Evolutionary conservation across 2,888 invertebrate genomes (phyloP), one percentile per base, ranked within the genome.

Genomic region (Dorcus hopei): DNA sequence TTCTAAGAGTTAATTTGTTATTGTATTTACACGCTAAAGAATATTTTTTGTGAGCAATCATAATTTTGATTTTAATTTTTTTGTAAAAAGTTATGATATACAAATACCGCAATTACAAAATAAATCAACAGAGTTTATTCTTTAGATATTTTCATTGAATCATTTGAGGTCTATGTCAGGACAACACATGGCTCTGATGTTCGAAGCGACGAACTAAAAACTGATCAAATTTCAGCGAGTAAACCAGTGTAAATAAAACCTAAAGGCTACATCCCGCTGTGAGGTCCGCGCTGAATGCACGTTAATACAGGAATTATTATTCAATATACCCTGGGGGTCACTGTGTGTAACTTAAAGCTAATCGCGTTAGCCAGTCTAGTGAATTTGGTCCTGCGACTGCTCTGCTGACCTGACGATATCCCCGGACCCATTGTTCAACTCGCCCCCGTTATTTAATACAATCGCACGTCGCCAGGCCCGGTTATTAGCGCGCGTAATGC

Each of bases 291-390:
- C 26, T 33, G 26, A 33, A 60, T 53, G 52, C 56, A 49, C 40
- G 38, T 54, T 58, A 50, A 56, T 43, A 54, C 52, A 62, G 38
- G 52, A 58, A 58, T 62, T 62, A 61, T 62, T 61, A 53, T 52
- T 43, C 58, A 58, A 58, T 60, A 52, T 58, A 55, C 45, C 45
- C 50, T 54, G 58, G 58, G 52, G 52, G 51, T 16, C 38, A 38
- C 38, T 63, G 45, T 59, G 50, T 57, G 59, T 63, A 63, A 63
- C 57, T 63, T 57, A 55, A 59, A 52, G 59, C 61, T 63, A 63
- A 63, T 63, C 61, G 55, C 40, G 57, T 63, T 59, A 63, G 48
- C 48, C 59, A 61, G 63, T 63, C 61, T 61, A 58, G 56, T 56
- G 60, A 61, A 56, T 52, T 51, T 55, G 55, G 51, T 40, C 58